Conservation (phyloP, 2,888 invertebrate genomes). For the Phanerotoma sp. region DNA sequence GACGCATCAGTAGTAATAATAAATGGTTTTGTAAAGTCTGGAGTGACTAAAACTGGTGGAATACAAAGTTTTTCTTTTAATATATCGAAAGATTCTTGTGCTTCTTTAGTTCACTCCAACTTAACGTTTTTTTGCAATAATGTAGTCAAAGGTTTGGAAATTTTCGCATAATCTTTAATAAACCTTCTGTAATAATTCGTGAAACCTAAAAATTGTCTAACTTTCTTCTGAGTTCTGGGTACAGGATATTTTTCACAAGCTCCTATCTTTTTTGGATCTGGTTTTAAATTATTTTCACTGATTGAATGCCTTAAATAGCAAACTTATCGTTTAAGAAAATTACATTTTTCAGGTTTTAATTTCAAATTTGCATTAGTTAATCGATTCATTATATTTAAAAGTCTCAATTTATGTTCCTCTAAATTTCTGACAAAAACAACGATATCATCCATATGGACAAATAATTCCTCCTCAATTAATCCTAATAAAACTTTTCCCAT, state of each 20-base stretch:
- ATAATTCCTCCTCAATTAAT: conserved; percentile 5
- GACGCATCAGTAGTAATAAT: conserved; percentile 13
- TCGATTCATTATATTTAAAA: neutral
- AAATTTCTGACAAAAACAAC: conserved; percentile 3
- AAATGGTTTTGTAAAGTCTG: neutral
- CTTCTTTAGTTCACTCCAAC: conserved; percentile 1
- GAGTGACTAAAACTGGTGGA: no score
- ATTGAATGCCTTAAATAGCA: conserved; percentile 31
- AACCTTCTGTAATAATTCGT: conserved; percentile 31
- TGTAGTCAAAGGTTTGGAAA: conserved; percentile 20
- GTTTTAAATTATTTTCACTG: conserved; percentile 22
- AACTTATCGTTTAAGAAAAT: no score
- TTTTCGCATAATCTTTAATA: conserved; percentile 27
- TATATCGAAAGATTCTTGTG: neutral
- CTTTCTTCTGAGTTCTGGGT: conserved; percentile 26
- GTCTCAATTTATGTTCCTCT: conserved; percentile 4
- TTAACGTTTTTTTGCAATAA: conserved; percentile 6
- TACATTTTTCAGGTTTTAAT: no score
- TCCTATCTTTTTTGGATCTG: no score
- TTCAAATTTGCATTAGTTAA: no score
- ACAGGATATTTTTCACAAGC: conserved; percentile 23
- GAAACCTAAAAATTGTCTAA: conserved; percentile 27
- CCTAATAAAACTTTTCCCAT: no score
- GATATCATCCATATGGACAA: conserved; percentile 13
- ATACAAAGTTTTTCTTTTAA: neutral